Conservation (phyloP, 2,888 invertebrate genomes). For the Cryptus viduatorius region DNA sequence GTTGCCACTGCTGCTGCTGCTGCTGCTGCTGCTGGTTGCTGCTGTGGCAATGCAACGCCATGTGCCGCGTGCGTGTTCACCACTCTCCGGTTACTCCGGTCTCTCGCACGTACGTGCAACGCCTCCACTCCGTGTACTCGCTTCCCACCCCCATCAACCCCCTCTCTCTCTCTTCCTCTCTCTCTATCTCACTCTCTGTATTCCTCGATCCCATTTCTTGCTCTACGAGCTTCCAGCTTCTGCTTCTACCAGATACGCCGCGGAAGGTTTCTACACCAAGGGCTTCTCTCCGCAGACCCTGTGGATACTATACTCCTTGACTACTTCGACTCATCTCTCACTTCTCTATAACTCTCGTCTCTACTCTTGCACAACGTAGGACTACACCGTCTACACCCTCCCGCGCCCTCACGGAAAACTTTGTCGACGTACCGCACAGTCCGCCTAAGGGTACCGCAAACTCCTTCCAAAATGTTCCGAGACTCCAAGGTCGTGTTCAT, state of each 20-base stretch:
- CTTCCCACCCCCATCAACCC: too few species aligned
- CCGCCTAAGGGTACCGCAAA: constrained; percentile 46
- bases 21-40: constrained; percentile 41
- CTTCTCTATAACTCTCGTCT: constrained; percentile 16
- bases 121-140: constrained; percentile 10
- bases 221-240: constrained; percentile 52
- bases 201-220: constrained; percentile 49
- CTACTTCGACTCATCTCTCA: constrained; percentile 52
- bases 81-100: constrained; percentile 58
- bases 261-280: constrained; percentile 48
- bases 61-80: constrained; percentile 71
- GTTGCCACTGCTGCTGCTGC: constrained; percentile 43
- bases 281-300: constrained; percentile 16
- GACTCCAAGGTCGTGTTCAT: constrained; percentile 40
- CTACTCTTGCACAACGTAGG: constrained; percentile 24
- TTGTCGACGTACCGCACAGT: constrained; percentile 41
- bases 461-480: constrained; percentile 49
- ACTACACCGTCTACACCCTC: neutral
- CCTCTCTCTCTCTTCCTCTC: constrained; percentile 2
- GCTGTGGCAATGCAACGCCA: constrained; percentile 73
- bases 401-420: constrained; percentile 54
- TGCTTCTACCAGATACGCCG: constrained; percentile 49
- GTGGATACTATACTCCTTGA: constrained; percentile 46
- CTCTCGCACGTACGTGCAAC: constrained; percentile 42
- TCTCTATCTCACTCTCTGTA: constrained; percentile 14